Evolutionary conservation across 2,888 invertebrate genomes (phyloP), one percentile per base, ranked within the genome.

Genomic region (Chymomyza fuscimana): DNA sequence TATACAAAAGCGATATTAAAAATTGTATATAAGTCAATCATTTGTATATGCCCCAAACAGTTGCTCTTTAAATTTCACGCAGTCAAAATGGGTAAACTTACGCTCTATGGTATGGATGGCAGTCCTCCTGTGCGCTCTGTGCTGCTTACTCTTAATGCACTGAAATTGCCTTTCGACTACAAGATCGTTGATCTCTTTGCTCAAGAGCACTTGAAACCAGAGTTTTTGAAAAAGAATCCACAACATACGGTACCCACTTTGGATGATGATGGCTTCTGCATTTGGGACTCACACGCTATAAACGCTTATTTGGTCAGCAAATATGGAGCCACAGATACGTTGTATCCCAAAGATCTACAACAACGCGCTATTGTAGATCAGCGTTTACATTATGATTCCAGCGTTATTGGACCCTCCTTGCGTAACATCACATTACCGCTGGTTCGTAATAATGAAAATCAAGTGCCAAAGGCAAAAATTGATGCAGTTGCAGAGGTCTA

Each of bases 111-210:
- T 15, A 40, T 79, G 3, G 70, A 82, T 60, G 58, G 59, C 5
- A 90, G 89, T 50, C 87, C 90, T 10, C 86, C 90, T 29, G 86
- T 87, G 2, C 88, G 90, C 6, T 69, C 88, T n/a, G 85, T 84
- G 19, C 56, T 88, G 15, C 74, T 91, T 4, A 86, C 88, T 0
- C 76, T 90, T 2, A 81, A 85, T 2, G 89, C 85, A 4, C 78
- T 90, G 58, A 76, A 78, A 1, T 65, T 91, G 29, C 85, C 70
- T 6, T 80, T 74, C 29, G 80, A 83, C 32, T 88, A 68, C 61
- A 86, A 82, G 70, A 70, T 85, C n/a, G 81, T 92, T 0, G 88
- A 92, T 75, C 65, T 92, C 2, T 4, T 89, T 2, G 61, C 63
- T 1, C 70, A 70, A 7, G 85, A 85, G 5, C 84, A 84, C 0